Base-by-base conservation (phyloP, 2,113 vertebrate genomes). In the Sclerurus mexicanus region DNA sequence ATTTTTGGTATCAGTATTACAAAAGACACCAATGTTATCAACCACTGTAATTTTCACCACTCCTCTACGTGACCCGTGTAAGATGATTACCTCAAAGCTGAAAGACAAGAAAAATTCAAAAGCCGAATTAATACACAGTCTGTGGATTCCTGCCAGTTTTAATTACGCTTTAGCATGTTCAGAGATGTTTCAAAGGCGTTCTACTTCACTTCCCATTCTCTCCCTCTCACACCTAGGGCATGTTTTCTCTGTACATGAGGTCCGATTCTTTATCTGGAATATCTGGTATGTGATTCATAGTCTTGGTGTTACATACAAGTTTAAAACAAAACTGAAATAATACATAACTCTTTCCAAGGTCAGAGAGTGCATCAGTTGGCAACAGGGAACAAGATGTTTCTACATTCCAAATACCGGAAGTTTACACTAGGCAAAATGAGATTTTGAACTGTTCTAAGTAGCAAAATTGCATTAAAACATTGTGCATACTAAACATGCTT, bases 151-250 rank as follows among this genome's bases (percentile, higher is more conserved):
- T 85, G 96, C 83, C 90, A 93, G 31, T 27, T 95, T 49, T 42
- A 85, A 96, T 95, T 93, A 93, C 31, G 50, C 73, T 64, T 75
- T 22, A 81, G 66, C 95, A 2, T 84, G 88, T 92, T 85, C 82
- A 59, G 87, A 93, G 82, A 74, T 22, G 79, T 96, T 94, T 74
- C 78, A 89, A 91, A 95, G 47, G 49, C 1, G 0, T 81, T 94
- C 42, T 67, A 24, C 78, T 74, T 87, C 72, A 73, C 37, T 71
- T 90, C 22, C 47, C 11, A 1, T 78, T 87, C 80, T 90, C 56
- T 92, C 64, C 56, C 75, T 89, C 35, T 77, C 53, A 14, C 79
- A 87, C 30, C 37, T 74, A 75, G 22, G 64, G 68, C 72, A 92
- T 28, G 56, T 82, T 82, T 71, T 44, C 66, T 64, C 31, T 81